Evolutionary conservation across 2,113 vertebrate species (phyloP).

Genomic region (Ciconia stormi): DNA sequence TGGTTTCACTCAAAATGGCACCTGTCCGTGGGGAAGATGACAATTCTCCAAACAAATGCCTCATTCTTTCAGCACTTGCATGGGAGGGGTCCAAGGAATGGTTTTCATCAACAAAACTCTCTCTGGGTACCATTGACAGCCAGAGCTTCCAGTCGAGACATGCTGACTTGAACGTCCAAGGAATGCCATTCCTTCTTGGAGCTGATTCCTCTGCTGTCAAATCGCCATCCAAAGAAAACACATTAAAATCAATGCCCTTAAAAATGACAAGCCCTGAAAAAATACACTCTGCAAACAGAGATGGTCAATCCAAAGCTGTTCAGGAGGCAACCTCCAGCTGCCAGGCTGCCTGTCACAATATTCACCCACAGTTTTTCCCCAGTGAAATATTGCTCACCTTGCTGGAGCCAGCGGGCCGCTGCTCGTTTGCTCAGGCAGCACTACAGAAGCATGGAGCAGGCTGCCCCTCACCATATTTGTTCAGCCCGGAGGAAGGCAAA

Average conservation of each 20-base stretch:
- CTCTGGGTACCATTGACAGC: background rate
- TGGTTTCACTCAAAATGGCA: background rate
- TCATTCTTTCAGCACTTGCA: background rate
- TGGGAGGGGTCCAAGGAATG: background rate
- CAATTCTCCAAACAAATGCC: background rate
- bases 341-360: background rate
- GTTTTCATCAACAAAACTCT: constrained; percentile 17
- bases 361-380: background rate
- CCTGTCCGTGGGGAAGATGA: background rate
- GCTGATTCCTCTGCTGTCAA: background rate
- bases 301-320: background rate
- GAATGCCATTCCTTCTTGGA: background rate
- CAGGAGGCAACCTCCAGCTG: background rate
- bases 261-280: background rate
- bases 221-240: constrained; percentile 35
- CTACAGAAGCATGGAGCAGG: background rate
- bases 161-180: constrained; percentile 11
- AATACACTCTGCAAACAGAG: background rate
- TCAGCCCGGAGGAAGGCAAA: background rate
- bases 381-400: background rate
- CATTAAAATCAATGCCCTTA: background rate
- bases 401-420: background rate
- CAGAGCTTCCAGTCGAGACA: background rate
- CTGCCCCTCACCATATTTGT: background rate
- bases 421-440: background rate